Percentiles rank a stretch among this genome's conserved stretches.
Conservation (phyloP, 37 sponge, comb jelly and placozoan genomes). For the Bolinopsis microptera region DNA sequence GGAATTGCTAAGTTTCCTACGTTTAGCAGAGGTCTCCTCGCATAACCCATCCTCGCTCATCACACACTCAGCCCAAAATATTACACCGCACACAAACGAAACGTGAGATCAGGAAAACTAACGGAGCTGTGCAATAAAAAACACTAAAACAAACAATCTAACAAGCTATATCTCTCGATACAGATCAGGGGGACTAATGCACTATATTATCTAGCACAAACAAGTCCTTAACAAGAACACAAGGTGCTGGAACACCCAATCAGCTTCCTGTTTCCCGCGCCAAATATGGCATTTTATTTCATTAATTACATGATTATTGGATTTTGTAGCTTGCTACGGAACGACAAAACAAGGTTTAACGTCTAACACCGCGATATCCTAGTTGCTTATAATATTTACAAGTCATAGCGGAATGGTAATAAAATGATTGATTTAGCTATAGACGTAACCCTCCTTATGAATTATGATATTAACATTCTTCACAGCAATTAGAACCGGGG, state of each 20-base stretch:
- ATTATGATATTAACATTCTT: background rate
- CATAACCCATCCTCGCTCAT: too few relatives aligned
- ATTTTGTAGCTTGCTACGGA: constrained; percentile 34
- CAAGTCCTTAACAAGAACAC: background rate
- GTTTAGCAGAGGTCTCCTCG: background rate
- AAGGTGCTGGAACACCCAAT: background rate
- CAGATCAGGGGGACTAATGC: background rate
- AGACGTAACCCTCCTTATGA: background rate
- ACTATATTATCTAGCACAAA: background rate
- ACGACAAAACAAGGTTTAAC: constrained; percentile 20
- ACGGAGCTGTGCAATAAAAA: background rate
- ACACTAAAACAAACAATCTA: background rate
- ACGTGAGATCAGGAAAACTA: background rate
- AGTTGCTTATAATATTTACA: background rate
- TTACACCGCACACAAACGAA: background rate
- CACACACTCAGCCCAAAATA: background rate
- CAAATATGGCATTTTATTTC: background rate
- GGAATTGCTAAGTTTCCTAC: background rate
- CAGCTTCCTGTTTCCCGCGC: background rate
- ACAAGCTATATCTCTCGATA: background rate
- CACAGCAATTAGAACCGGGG: background rate
- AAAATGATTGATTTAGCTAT: background rate
- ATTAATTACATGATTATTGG: constrained; percentile 39
- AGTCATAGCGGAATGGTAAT: background rate
- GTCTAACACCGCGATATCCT: background rate